phyloP scores from a whole-genome alignment of 1,140 invertebrate species.

The Anastrepha obliqua region DNA sequence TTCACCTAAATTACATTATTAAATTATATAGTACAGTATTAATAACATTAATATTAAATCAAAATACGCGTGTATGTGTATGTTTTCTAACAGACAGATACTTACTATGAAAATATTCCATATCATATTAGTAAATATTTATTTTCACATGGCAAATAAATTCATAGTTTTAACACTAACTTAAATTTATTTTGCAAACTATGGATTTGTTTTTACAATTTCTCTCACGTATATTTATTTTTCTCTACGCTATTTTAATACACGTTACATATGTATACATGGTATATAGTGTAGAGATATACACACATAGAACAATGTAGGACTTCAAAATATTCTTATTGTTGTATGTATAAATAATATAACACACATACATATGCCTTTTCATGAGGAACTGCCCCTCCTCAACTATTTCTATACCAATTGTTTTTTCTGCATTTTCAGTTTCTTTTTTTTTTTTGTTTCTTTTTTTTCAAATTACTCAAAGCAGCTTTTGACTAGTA shows the following conservation, averaged over 20 bases:
- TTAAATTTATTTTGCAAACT: background rate
- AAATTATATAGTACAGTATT: no score
- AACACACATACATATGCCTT: background rate
- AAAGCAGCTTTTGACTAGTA: conserved; percentile 36
- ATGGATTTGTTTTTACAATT: background rate
- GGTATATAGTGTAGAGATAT: background rate
- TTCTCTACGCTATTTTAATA: background rate
- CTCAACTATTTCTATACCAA: background rate
- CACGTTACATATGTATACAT: background rate
- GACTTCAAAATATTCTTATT: no score
- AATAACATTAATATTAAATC: no score
- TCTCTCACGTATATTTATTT: background rate
- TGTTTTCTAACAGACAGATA: background rate
- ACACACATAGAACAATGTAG: no score
- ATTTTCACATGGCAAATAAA: conserved; percentile 34
- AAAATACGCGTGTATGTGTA: no score
- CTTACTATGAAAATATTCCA: conserved; percentile 6
- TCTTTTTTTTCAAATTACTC: background rate
- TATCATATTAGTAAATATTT: background rate
- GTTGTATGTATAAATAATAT: background rate
- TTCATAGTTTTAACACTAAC: background rate
- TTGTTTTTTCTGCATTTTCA: background rate
- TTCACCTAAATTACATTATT: no score
- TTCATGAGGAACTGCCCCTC: background rate
- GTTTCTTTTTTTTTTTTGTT: background rate